Conservation (phyloP, 1,140 invertebrate genomes). For the Littorina saxatilis region DNA sequence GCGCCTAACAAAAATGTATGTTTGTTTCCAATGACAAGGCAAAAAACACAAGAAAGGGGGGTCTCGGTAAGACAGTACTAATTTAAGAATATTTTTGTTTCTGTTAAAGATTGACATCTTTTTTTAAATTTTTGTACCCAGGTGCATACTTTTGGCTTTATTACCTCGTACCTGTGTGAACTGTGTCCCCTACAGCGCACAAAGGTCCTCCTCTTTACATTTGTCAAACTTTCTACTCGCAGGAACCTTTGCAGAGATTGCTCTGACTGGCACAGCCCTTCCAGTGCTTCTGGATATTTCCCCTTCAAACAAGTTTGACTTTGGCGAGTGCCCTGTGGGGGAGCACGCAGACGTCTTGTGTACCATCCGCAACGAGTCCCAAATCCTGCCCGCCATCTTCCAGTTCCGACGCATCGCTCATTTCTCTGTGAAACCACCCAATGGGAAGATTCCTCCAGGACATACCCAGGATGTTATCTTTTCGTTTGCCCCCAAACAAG, state of each 20-base stretch:
- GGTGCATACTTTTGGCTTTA: no score
- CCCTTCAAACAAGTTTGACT: conserved; percentile 69
- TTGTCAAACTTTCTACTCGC: no score
- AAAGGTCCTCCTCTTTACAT: no score
- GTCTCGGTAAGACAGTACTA: no score
- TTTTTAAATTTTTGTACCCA: no score
- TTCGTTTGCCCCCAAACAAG: conserved; percentile 74
- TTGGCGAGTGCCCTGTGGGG: conserved; percentile 72
- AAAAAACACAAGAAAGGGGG: no score
- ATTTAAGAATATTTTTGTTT: no score
- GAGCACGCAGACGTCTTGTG: conserved; percentile 70
- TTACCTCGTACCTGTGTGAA: no score
- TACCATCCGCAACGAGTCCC: conserved; percentile 71
- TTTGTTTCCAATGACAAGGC: no score
- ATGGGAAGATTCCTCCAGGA: conserved; percentile 70
- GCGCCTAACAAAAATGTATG: no score
- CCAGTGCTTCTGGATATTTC: conserved; percentile 70
- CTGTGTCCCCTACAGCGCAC: no score
- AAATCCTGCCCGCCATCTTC: conserved; percentile 65
- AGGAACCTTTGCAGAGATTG: conserved; percentile 68
- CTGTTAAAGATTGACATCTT: no score
- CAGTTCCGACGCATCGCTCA: conserved; percentile 74
- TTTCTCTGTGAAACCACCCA: conserved; percentile 69
- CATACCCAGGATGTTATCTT: conserved; percentile 71
- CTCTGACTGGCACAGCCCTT: conserved; percentile 74